Base-by-base conservation (phyloP, 2,113 vertebrate genomes). In the Mustelus asterias region DNA sequence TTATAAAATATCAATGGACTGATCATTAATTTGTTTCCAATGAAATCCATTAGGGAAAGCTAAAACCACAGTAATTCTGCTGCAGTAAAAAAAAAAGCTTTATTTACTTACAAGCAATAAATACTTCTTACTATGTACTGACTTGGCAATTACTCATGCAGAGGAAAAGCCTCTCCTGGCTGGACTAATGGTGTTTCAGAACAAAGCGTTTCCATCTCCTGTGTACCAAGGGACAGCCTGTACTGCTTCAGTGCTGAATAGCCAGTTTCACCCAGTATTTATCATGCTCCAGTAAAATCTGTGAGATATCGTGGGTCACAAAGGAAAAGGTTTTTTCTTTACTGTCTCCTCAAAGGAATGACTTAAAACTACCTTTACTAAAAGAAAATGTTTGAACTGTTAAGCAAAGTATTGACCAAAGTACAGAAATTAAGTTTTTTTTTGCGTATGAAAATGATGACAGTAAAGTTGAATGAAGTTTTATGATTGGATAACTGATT, bases 131-230 rank as follows among this genome's bases (percentile, higher is more conserved):
- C 94, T 95, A 95, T 29, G 41, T 95, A 95, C 69, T 95, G 94
- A 95, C 94, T 95, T 95, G 94, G 67, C 94, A 95, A 95, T 95
- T 95, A 95, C 69, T 95, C 94, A 95, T 95, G 69, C 94, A 95
- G 94, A 95, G 69, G 94, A 95, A 95, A 67, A 95, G 69, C 24
- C 69, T 95, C 94, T 95, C 69, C 94, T 95, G 94, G 44, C 94
- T 95, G 94, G 94, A 95, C 94, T 95, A 95, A 95, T 95, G 94
- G 94, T 76, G 94, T 95, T 95, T 95, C 94, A 95, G 94, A 95
- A 95, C 94, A 95, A 95, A 95, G 94, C 94, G 94, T 95, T 95
- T 95, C 67, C 94, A 95, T 95, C 94, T 95, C 94, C 44, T 95
- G 94, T 95, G 94, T 54, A 95, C 69, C 94, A 76, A 95, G 94